Conservation (phyloP, 2,113 vertebrate species). For the Oceanodroma tethys region DNA sequence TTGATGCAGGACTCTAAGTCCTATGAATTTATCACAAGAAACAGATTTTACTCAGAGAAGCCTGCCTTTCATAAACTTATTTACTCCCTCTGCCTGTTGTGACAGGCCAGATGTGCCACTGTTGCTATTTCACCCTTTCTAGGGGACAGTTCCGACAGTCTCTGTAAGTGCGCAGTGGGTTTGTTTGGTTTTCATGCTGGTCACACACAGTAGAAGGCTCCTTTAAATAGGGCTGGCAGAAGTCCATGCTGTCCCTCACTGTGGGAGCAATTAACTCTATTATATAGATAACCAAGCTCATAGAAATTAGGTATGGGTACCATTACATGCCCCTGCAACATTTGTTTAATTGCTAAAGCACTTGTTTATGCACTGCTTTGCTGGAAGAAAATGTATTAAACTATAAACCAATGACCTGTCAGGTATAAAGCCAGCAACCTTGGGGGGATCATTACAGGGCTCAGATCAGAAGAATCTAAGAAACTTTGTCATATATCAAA, state of each 20-base stretch:
- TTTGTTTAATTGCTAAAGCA: slow-evolving; percentile 55
- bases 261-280: slow-evolving; percentile 44
- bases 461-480: slow-evolving; percentile 25
- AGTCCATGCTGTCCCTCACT: slow-evolving; percentile 12
- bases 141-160: background rate
- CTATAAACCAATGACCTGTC: slow-evolving; percentile 35
- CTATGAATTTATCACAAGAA: background rate
- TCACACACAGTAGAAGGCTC: background rate
- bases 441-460: background rate
- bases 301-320: slow-evolving; percentile 48
- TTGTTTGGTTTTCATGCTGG: background rate
- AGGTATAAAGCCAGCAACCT: slow-evolving; percentile 2
- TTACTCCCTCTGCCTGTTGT: background rate
- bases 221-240: slow-evolving; percentile 19
- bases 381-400: slow-evolving; percentile 28
- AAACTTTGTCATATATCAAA: background rate
- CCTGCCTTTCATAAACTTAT: background rate
- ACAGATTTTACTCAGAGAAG: background rate
- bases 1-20: background rate
- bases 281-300: slow-evolving; percentile 39
- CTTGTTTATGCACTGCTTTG: slow-evolving; percentile 30
- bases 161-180: background rate
- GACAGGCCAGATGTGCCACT: background rate
- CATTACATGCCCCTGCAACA: slow-evolving; percentile 5
- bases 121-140: background rate